A percentile compares a stretch with the other conserved stretches of the same genome.
These are phyloP conservation scores for Megaustenia siamemsis DNA, from an alignment of 2,888 invertebrate species.

Conservation along the genomic window DNA sequence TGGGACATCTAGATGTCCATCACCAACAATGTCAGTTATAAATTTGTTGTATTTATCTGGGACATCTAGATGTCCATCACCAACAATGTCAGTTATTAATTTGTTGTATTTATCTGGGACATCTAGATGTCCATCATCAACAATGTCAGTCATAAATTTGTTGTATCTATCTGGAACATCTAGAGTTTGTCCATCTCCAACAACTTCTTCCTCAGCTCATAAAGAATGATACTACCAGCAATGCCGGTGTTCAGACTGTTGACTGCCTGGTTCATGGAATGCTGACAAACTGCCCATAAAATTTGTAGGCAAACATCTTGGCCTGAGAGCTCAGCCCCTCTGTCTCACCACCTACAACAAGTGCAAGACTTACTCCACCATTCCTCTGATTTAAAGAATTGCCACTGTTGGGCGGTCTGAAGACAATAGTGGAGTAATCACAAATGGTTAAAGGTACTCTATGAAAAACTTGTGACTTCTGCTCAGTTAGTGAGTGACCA, in stretches of 20 bases:
- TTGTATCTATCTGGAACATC: too few relatives aligned
- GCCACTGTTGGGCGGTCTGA: background rate
- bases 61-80: too few relatives aligned
- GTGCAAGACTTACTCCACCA: conserved; percentile 80
- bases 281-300: conserved; percentile 85
- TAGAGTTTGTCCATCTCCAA: background rate
- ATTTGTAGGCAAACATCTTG: conserved; percentile 83
- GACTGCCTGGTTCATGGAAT: conserved; percentile 89
- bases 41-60: too few relatives aligned
- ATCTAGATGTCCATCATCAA: too few relatives aligned
- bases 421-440: conserved; percentile 28
- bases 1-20: too few relatives aligned
- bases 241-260: conserved; percentile 93
- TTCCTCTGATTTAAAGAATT: background rate
- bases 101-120: too few relatives aligned
- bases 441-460: conserved; percentile 21
- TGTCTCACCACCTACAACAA: conserved; percentile 94
- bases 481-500: background rate
- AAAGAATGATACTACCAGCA: conserved; percentile 90
- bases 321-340: conserved; percentile 90
- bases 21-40: too few relatives aligned
- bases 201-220: conserved; percentile 85
- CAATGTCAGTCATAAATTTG: too few relatives aligned
- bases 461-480: conserved; percentile 20
- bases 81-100: too few relatives aligned